Conservation (phyloP, 2,113 vertebrate species). For the Lepidiolamprologus cunningtoni region DNA sequence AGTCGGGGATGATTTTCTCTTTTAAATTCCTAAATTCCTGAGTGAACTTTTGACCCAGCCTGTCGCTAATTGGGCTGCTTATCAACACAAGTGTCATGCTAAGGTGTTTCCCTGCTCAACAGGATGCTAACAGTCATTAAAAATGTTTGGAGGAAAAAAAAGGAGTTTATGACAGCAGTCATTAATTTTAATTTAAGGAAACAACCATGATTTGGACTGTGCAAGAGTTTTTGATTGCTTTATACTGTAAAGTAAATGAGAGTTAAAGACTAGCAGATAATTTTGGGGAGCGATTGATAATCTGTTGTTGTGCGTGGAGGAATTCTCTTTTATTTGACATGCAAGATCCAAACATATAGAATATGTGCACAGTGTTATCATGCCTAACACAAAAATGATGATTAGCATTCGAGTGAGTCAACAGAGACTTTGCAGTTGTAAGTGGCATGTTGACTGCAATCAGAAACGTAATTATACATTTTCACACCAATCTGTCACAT, state of each 20-base stretch:
- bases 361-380: background rate
- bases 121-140: background rate
- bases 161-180: background rate
- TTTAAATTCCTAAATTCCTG: background rate
- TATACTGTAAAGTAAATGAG: background rate
- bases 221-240: background rate
- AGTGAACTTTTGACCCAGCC: conserved; percentile 8
- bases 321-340: background rate
- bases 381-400: background rate
- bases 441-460: conserved; percentile 13
- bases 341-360: background rate
- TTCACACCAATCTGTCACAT: background rate
- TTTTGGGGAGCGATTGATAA: background rate
- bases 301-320: background rate
- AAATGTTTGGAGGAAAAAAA: background rate
- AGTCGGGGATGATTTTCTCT: background rate
- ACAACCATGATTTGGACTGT: background rate
- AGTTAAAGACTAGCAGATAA: fast-evolving
- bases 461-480: conserved; percentile 17
- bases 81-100: background rate
- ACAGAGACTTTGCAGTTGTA: background rate
- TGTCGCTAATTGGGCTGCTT: conserved; percentile 6
- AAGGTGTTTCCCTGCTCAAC: background rate
- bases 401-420: background rate
- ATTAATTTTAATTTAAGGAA: background rate